Evolutionary conservation across 2,888 invertebrate species (phyloP), one percentile per base, ranked within the genome.

Genomic region (Griposia aprilina): DNA sequence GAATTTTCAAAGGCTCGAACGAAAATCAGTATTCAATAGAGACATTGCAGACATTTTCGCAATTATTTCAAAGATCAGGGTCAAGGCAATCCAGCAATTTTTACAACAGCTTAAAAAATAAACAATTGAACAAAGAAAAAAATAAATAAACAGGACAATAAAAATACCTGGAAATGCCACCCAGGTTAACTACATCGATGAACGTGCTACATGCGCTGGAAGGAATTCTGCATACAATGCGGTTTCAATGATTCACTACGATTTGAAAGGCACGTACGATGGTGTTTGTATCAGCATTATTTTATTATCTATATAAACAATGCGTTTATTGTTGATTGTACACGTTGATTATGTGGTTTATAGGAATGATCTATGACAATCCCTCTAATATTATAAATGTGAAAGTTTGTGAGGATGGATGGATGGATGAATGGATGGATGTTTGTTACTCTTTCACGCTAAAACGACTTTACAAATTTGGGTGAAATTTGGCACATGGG

Each of bases 181-280:
- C 81, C 84, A 57, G 63, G 52, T 36, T 15, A n/a, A 26, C 55
- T 48, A n/a, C 55, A 63, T 45, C 50, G 52, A 62, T n/a, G 59
- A 36, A 77, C 83, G 83, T 81, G 77, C 67, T 26, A 4, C 65
- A 15, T 3, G 30, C 30, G 15, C 36, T 4, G 62, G 36, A 26
- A 71, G 52, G 84, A 84, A 84, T 84, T 84, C 80, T 67, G 83
- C 88, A 78, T 82, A 88, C 88, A 86, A 88, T 86, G 88, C 88
- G 60, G n/a, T 26, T 76, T 57, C 68, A 68, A 17, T 87, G 82
- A 84, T 55, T 84, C 86, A 84, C 48, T 66, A 48, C 70, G 60
- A 59, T 60, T 57, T 17, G 41, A 30, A 36, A 55, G 70, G 45
- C 84, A 84, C 84, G 84, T 84, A 23, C 62, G 11, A 63, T 23